A percentile compares a stretch with the other conserved stretches of the same genome.
Conservation (phyloP, 2,113 vertebrate genomes). For the Bos taurus region ARS-UCD2.0 NC_037331.1:55879001-55879500, state of each 20-base stretch:
- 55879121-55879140: neutral
- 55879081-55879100: neutral
- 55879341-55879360: neutral
- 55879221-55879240: neutral
- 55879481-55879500: slow-evolving; percentile 94
- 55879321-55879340: neutral
- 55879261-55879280: neutral
- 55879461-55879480: slow-evolving; percentile 94
- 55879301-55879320: neutral
- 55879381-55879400: neutral
- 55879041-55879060: neutral
- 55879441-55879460: slow-evolving; percentile 90
- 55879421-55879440: slow-evolving; percentile 90
- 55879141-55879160: neutral
- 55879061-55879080: neutral
- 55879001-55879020: neutral
- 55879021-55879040: neutral
- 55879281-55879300: neutral
- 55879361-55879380: neutral
- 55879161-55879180: neutral
- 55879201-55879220: neutral
- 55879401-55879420: slow-evolving; percentile 85
- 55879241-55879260: neutral
- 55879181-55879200: neutral
- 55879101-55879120: neutral